phyloP scores from a whole-genome alignment of 2,888 invertebrate species.

The Luperina testacea region DNA sequence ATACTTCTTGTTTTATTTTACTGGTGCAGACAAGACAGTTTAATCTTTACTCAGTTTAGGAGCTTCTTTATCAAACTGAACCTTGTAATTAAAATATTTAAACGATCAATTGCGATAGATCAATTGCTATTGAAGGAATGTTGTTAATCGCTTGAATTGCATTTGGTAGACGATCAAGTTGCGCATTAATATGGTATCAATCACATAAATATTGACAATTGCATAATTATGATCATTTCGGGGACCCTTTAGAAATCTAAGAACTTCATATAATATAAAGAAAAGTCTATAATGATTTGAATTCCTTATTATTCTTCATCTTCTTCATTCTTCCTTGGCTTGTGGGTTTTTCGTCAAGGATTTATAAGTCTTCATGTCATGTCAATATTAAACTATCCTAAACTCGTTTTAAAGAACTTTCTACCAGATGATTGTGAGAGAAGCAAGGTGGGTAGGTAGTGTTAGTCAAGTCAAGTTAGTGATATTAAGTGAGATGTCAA shows the following conservation, averaged over 20 bases:
- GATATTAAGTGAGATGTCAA: constrained; percentile 86
- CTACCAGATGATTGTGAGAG: constrained; percentile 19
- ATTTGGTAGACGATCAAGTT: background rate
- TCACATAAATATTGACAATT: background rate
- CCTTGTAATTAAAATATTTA: background rate
- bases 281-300: background rate
- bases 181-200: background rate
- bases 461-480: constrained; percentile 67
- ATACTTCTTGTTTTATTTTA: background rate
- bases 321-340: constrained; percentile 5
- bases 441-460: constrained; percentile 40
- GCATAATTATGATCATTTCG: background rate
- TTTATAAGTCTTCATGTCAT: background rate
- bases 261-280: background rate
- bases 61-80: background rate
- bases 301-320: background rate
- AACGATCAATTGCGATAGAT: background rate
- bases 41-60: background rate
- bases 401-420: background rate
- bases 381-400: background rate
- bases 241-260: background rate
- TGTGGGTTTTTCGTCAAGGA: background rate
- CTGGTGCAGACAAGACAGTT: background rate
- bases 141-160: background rate
- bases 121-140: background rate